A percentile compares a stretch with the other conserved stretches of the same genome.
phyloP scores from a whole-genome alignment of 2,113 vertebrate genomes.

The Triplophysa rosa region DNA sequence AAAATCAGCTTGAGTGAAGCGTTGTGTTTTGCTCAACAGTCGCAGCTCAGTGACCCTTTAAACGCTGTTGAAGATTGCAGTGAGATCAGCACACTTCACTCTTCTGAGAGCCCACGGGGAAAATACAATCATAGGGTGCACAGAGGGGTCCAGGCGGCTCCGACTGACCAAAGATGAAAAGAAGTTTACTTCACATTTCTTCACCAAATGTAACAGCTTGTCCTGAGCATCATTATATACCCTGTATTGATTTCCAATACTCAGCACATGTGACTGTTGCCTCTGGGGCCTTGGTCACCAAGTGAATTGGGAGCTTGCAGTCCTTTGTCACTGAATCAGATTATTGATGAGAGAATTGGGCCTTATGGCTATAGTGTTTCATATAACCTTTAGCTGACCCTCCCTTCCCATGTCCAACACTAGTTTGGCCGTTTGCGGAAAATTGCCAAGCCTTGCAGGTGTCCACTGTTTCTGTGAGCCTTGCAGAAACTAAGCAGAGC shows the following conservation, averaged over 20 bases:
- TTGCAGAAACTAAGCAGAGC: conserved; percentile 26
- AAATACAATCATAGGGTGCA: conserved; percentile 21
- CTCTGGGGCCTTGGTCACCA: conserved; percentile 36
- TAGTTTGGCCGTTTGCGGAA: conserved; percentile 12
- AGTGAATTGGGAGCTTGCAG: conserved; percentile 39
- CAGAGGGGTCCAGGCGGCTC: not conserved
- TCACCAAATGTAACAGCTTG: conserved; percentile 42
- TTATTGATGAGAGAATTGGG: conserved; percentile 45
- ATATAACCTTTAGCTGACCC: conserved; percentile 36
- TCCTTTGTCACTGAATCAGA: conserved; percentile 46
- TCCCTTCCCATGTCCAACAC: conserved; percentile 10
- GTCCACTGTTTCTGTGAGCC: conserved; percentile 30
- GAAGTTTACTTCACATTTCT: conserved; percentile 31
- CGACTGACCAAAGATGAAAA: conserved; percentile 39
- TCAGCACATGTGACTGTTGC: conserved; percentile 38
- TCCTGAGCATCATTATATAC: conserved; percentile 42
- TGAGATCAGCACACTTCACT: conserved; percentile 40
- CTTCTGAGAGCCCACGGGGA: conserved; percentile 20
- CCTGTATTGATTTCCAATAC: conserved; percentile 47
- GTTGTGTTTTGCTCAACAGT: conserved; percentile 12
- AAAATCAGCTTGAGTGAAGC: not conserved
- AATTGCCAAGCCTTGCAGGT: conserved; percentile 20
- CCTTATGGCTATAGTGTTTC: conserved; percentile 37
- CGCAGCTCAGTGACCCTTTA: conserved; percentile 36
- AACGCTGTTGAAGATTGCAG: not conserved